Conservation (phyloP, 2,113 vertebrate genomes). For the Bolborhynchus lineola region DNA sequence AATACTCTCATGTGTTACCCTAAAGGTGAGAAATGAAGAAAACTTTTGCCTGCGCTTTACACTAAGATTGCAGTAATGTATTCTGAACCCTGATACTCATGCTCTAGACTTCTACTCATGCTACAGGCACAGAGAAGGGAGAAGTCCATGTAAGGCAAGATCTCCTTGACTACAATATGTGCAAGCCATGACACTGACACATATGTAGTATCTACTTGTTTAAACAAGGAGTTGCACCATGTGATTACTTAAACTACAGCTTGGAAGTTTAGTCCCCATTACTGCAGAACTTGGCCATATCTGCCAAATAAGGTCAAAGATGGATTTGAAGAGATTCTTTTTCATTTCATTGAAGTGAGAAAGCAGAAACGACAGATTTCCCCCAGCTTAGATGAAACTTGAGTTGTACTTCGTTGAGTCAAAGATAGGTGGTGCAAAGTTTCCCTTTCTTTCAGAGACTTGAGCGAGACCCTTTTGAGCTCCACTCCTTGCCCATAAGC, state of each 20-base stretch:
- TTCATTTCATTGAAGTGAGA: neutral
- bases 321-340: neutral
- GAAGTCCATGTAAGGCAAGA: neutral
- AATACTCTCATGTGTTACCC: neutral
- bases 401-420: neutral
- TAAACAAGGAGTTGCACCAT: neutral
- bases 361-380: neutral
- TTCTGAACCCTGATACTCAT: neutral
- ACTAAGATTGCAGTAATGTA: neutral
- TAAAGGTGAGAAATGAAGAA: neutral
- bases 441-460: neutral
- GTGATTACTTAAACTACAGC: neutral
- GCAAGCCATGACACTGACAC: neutral
- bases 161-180: neutral
- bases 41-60: neutral
- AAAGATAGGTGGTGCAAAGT: neutral
- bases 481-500: neutral
- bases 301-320: neutral
- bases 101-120: neutral
- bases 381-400: neutral
- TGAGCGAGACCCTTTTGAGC: neutral
- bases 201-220: neutral
- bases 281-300: neutral
- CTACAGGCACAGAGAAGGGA: neutral
- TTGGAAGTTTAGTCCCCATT: neutral